These are phyloP conservation scores for Brenthis daphne DNA, from an alignment of 2,888 invertebrate genomes.

Conservation along the genomic window DNA sequence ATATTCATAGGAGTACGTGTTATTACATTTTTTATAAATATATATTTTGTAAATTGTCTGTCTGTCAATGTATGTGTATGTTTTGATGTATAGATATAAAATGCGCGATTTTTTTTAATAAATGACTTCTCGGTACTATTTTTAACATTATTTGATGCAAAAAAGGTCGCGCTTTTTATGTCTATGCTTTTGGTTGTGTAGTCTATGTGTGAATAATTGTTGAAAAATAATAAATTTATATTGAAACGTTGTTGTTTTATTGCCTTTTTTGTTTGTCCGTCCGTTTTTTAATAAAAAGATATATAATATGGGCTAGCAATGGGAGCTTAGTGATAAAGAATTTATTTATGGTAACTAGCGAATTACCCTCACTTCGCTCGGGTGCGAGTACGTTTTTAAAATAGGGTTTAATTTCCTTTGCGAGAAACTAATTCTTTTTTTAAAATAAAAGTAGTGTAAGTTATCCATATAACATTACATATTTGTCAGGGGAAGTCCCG, in stretches of 20 bases:
- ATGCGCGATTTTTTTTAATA: background rate
- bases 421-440: too few relatives aligned
- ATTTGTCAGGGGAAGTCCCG: too few relatives aligned
- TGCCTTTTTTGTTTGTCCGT: conserved; percentile 12
- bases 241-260: conserved; percentile 21
- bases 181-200: conserved; percentile 26
- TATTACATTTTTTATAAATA: conserved; percentile 4
- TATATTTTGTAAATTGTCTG: conserved; percentile 4
- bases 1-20: conserved; percentile 1
- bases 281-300: background rate
- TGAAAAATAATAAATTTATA: conserved; percentile 33
- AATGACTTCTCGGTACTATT: too few relatives aligned
- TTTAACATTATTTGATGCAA: background rate
- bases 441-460: too few relatives aligned
- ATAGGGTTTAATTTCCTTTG: too few relatives aligned
- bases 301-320: background rate
- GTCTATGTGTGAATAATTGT: conserved; percentile 28
- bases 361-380: too few relatives aligned
- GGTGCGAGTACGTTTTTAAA: too few relatives aligned
- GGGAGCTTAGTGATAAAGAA: too few relatives aligned
- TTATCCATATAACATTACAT: too few relatives aligned
- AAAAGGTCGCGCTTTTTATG: conserved; percentile 12
- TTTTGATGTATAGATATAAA: conserved; percentile 1
- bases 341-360: too few relatives aligned
- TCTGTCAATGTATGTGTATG: conserved; percentile 10